Evolutionary conservation across 2,113 vertebrate genomes (phyloP), one percentile per base, ranked within the genome.

Genomic region (Garra rufa): DNA sequence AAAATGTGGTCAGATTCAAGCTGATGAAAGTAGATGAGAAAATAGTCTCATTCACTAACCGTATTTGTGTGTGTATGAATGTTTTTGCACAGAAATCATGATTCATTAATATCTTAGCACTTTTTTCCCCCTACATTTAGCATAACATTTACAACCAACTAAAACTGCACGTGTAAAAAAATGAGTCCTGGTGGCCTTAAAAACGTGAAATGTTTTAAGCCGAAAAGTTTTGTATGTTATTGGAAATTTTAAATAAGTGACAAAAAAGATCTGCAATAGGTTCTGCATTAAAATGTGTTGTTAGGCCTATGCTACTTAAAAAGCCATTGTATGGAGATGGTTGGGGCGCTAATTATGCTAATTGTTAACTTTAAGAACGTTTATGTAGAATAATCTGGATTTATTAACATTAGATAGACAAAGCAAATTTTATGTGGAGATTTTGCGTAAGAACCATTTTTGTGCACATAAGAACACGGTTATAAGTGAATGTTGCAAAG

Each of bases 31-130:
- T 11, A 5, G 21, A 26, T 3, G 11, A 43, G 34, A 13, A 34
- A n/a, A 71, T 30, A 69, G 30, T 21, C 30, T 71, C 69, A 44
- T 71, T 71, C 69, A 71, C 10, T 71, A 44, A 71, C 2, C 6
- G 11, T 71, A 13, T 71, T 71, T 44, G 69, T 71, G 67, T 41
- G 26, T 43, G 59, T 28, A 9, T 67, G 15, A 67, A 67, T 38
- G 10, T 44, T 71, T 71, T 71, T 71, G 67, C 21, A 70, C 67
- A 43, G 63, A 67, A 67, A 38, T 67, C 63, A 38, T 38, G 30
- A 17, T 71, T 71, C 69, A 24, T 71, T 38, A n/a, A 43, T 44
- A 71, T n/a, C 4, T 71, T 67, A 38, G 65, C 30, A 67, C 63
- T 67, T 11, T n/a, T 59, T 59, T n/a, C 10, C 3, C 8, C 2